Evolutionary conservation across 2,113 vertebrate genomes (phyloP).

Genomic region (Pteronura brasiliensis): DNA sequence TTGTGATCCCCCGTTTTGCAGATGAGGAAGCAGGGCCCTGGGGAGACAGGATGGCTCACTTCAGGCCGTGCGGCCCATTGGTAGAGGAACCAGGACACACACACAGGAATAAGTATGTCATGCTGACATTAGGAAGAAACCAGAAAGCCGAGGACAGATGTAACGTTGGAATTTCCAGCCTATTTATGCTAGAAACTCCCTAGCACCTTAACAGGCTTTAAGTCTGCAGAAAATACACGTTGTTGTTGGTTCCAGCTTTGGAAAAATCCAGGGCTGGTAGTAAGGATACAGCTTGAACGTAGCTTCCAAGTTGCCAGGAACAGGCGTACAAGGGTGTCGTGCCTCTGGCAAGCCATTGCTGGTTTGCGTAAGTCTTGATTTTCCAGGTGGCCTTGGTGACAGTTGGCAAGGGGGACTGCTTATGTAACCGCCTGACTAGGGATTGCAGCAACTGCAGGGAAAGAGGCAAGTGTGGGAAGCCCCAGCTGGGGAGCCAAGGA

Average conservation of each 20-base stretch:
- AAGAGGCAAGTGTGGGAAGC: not conserved
- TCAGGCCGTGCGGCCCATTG: too few species aligned
- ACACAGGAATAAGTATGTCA: not conserved
- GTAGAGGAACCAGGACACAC: not conserved
- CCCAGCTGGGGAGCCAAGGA: not conserved
- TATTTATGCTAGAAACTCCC: not conserved
- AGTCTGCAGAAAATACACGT: not conserved
- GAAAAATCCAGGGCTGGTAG: not conserved
- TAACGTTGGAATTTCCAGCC: not conserved
- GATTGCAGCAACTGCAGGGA: not conserved
- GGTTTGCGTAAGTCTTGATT: not conserved
- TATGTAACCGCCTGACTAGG: not conserved
- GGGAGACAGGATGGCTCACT: not conserved
- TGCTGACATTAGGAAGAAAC: not conserved
- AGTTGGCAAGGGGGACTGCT: not conserved
- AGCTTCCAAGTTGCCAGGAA: not conserved
- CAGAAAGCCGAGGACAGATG: not conserved
- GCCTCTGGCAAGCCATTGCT: not conserved
- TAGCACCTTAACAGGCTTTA: not conserved
- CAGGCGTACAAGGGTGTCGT: accelerated
- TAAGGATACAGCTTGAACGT: not conserved
- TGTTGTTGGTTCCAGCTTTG: not conserved
- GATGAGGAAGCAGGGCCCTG: not conserved
- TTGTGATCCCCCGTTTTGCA: not conserved
- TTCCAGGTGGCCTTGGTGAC: constrained; percentile 47